Percentiles rank a stretch among this genome's conserved stretches.
Conservation (phyloP, 2,797 vertebrate genomes). For the Prunella strophiata region DNA sequence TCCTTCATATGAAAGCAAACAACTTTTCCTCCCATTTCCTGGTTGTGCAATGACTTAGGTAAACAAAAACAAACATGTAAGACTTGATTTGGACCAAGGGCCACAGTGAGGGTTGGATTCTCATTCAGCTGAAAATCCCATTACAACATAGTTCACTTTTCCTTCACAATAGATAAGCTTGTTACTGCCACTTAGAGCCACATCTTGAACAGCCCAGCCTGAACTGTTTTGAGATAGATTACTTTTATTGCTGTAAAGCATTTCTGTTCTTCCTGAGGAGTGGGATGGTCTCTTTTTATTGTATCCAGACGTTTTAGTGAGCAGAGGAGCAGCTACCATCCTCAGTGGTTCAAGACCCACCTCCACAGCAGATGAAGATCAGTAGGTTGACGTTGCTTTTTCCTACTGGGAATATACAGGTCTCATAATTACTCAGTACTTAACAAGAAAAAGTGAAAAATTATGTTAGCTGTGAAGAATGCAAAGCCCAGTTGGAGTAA, state of each 20-base stretch:
- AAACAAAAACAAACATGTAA: slow-evolving; percentile 40
- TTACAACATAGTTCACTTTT: not conserved
- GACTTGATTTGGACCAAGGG: slow-evolving; percentile 8
- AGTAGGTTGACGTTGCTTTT: not conserved
- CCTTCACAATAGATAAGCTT: not conserved
- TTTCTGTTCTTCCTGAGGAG: not conserved
- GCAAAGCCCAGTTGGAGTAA: not conserved
- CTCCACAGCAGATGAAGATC: not conserved
- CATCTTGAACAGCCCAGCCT: not conserved
- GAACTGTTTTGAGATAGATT: not conserved
- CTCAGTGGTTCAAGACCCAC: not conserved
- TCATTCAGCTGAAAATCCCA: not conserved
- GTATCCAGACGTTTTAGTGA: not conserved
- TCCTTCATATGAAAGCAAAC: slow-evolving; percentile 44
- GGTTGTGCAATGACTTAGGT: slow-evolving; percentile 21
- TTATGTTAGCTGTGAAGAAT: not conserved
- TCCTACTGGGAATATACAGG: not conserved
- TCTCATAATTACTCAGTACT: not conserved
- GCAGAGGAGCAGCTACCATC: not conserved
- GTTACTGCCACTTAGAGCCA: not conserved
- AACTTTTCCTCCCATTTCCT: slow-evolving; percentile 41
- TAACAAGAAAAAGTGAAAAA: not conserved
- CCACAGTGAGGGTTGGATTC: not conserved
- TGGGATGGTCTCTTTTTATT: not conserved
- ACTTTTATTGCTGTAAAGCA: not conserved